Conservation (phyloP, 2,888 invertebrate genomes). For the Athalia circularis region DNA sequence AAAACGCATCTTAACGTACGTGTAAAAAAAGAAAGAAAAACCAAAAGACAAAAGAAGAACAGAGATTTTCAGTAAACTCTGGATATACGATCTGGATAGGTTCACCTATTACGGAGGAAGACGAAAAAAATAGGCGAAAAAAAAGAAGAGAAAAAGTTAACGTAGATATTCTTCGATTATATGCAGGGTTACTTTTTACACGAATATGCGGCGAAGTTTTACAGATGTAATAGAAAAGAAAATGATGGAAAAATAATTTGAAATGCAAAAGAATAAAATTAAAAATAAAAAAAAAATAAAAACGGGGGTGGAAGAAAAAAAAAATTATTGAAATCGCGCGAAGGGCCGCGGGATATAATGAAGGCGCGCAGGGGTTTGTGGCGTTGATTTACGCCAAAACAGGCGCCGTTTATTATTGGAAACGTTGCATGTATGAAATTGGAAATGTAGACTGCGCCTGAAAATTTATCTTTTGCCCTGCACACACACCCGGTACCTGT, state of each 20-base stretch:
- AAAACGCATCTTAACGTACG: too few relatives aligned
- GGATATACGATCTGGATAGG: too few relatives aligned
- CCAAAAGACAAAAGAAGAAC: conserved; percentile 1
- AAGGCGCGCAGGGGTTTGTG: conserved; percentile 46
- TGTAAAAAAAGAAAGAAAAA: not conserved
- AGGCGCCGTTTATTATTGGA: conserved; percentile 66
- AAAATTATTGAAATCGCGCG: conserved; percentile 16
- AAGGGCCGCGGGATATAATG: conserved; percentile 35
- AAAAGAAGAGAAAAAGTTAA: not conserved
- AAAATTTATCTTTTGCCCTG: conserved; percentile 64
- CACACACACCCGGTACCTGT: not conserved
- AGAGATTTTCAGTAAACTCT: too few relatives aligned
- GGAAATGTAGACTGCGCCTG: conserved; percentile 71
- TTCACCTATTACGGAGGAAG: too few relatives aligned
- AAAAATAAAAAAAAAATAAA: conserved; percentile 21
- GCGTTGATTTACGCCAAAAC: conserved; percentile 70
- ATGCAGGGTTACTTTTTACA: not conserved
- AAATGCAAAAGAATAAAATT: not conserved
- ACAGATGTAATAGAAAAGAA: not conserved
- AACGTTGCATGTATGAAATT: conserved; percentile 62
- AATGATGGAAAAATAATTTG: not conserved
- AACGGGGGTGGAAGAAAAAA: not conserved
- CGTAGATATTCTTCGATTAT: not conserved
- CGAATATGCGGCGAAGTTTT: not conserved
- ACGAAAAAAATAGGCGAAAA: not conserved